Evolutionary conservation across 2,797 vertebrate genomes (phyloP), one percentile per base, ranked within the genome.

Genomic region (Anableps anableps): DNA sequence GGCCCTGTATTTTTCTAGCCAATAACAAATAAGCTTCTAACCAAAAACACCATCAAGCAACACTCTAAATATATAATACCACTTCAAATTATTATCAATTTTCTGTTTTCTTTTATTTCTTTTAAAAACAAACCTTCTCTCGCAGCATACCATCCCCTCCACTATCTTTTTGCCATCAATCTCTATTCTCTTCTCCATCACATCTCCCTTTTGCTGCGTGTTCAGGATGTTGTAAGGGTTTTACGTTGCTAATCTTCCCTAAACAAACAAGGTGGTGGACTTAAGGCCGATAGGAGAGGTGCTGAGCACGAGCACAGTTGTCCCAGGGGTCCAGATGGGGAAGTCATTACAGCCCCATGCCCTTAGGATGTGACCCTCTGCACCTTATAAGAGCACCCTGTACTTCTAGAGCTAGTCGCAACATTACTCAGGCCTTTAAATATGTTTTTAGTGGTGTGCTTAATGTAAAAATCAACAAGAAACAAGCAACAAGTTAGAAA

Each of bases 201-300:
- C 41, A 79, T 85, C 88, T 91, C 84, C 88, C 87, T 90, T 80
- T 82, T 41, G 78, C 93, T 94, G 93, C 85, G 78, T 93, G 93
- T 95, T 93, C 95, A 94, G 95, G 95, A 94, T 94, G 94, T 95
- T 94, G 93, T 95, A 94, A 94, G 93, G 95, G 90, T 94, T 96
- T 96, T 95, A 96, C 94, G 91, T 94, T 94, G 93, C 94, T 96
- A 96, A 96, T 96, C 95, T 96, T 94, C 80, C 93, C 93, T 94
- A 96, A 96, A 96, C 94, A 96, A 96, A 96, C 94, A 93, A 29
- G 50, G 79, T 78, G 85, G 85, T 85, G 91, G 68, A 82, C 91
- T 93, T 94, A 94, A 94, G 93, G 94, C 91, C 50, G 90, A 88
- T 92, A 86, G 88, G 88, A 95, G 94, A 90, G 94, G 93, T 83